Evolutionary conservation across 2,888 invertebrate species (phyloP).

Genomic region (Megamerina dolium): DNA sequence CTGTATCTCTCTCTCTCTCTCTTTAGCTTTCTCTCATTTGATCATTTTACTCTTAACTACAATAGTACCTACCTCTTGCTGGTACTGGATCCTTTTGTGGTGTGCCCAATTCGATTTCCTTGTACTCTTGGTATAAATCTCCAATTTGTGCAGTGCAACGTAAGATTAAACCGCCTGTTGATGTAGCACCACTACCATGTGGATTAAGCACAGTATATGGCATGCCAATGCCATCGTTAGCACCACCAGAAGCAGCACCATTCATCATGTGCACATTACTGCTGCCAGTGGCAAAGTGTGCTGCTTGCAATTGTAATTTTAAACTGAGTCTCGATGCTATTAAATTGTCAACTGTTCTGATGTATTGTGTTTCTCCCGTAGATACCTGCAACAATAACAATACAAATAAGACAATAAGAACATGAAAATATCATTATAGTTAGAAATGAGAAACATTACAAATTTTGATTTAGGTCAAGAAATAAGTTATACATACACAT

Average conservation of each 20-base stretch:
- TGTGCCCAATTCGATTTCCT: conserved; percentile 64
- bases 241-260: conserved; percentile 20
- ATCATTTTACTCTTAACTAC: not conserved
- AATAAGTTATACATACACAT: too few species aligned
- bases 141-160: conserved; percentile 67
- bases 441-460: too few species aligned
- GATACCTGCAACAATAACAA: conserved; percentile 34
- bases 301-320: conserved; percentile 47
- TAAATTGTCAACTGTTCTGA: conserved; percentile 45
- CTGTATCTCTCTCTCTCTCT: not conserved
- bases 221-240: conserved; percentile 18
- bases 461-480: too few species aligned
- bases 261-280: conserved; percentile 25
- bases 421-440: too few species aligned
- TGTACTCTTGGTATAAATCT: conserved; percentile 62
- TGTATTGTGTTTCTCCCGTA: conserved; percentile 45
- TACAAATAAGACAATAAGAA: too few species aligned
- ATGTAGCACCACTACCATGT: conserved; percentile 21
- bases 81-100: conserved; percentile 68
- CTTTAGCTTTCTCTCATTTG: not conserved
- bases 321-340: conserved; percentile 46
- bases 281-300: conserved; percentile 40
- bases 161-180: conserved; percentile 55
- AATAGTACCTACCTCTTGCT: conserved; percentile 61
- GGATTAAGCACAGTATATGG: conserved; percentile 18